Percentiles rank a stretch among this genome's conserved stretches.
Evolutionary conservation across 2,888 invertebrate species (phyloP).

Genomic region (Acronicta alni): DNA sequence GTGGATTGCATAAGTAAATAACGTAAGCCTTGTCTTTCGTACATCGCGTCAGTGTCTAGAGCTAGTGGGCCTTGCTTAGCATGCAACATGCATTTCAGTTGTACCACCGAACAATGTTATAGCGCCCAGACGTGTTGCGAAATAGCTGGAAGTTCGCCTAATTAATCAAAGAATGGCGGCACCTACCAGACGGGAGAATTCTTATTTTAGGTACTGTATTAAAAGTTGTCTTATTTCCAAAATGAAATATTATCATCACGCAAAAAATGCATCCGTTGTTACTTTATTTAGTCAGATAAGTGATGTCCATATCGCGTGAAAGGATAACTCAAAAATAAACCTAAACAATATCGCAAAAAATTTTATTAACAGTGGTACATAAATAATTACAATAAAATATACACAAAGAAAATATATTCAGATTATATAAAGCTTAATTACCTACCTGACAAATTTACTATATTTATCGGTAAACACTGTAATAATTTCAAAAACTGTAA

Average conservation of each 20-base stretch:
- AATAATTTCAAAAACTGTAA: conserved; percentile 57
- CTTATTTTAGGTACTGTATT: conserved; percentile 13
- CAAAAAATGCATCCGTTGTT: conserved; percentile 16
- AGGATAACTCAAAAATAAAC: conserved; percentile 50
- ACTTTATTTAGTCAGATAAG: conserved; percentile 4
- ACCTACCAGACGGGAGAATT: conserved; percentile 6
- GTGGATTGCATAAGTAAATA: conserved; percentile 58
- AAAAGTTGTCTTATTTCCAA: no score
- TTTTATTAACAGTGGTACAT: conserved; percentile 81
- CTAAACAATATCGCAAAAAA: conserved; percentile 70
- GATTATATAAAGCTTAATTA: conserved; percentile 69
- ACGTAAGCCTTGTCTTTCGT: conserved; percentile 57
- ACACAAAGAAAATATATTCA: conserved; percentile 76
- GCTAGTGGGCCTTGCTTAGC: conserved; percentile 41
- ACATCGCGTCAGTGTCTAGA: conserved; percentile 65
- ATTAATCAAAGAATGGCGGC: conserved; percentile 43
- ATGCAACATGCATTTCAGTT: conserved; percentile 48
- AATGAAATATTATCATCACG: conserved; percentile 9
- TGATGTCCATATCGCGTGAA: conserved; percentile 28
- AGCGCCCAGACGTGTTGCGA: conserved; percentile 26
- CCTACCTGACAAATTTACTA: conserved; percentile 73
- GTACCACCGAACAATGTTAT: conserved; percentile 33
- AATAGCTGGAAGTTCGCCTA: conserved; percentile 37
- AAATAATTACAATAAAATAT: conserved; percentile 82
- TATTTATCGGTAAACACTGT: conserved; percentile 57